Base-by-base conservation (phyloP, 2,888 invertebrate species). In the Beris chalybata region DNA sequence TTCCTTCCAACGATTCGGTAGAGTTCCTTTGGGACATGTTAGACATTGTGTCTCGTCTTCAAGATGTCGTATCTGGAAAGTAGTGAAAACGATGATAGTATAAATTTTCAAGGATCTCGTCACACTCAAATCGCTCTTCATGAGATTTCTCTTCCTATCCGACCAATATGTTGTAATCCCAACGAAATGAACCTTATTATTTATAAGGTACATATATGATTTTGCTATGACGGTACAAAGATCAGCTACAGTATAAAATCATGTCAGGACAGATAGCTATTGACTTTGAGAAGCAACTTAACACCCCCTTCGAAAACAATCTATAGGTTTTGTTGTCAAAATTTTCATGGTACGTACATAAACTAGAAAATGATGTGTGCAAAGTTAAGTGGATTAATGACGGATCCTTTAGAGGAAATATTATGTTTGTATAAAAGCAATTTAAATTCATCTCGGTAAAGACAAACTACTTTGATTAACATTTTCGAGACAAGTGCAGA, bases 31-130 rank as follows among this genome's bases (percentile, higher is more conserved):
- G 7, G 89, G 89, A 77, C 97, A 97, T 65, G 87, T 86, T 58
- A 87, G 83, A 78, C 96, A 97, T 69, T 90, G 89, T 0, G 92
- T 94, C 78, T 92, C 93, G 78, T 92, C 91, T 29, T 80, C 82
- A 0, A 89, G 88, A 73, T 93, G 88, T 7, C 93, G 87, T 73
- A 94, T 90, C 93, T 93, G 81, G 13, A 74, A 74, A 52, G 71
- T 69, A 47, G 5, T 12, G 2, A 48, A 48, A n/a, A 48, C 12
- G 48, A 12, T 63, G 22, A 61, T n/a, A 64, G 38, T 48, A 38
- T 38, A 9, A 30, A 45, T 44, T n/a, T 22, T 43, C 38, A 5
- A 38, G 38, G 9, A 50, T 54, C 6, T 50, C 7, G 6, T 29
- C 29, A 9, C 11, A 22, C 11, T 66, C 57, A 64, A 69, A 64